Evolutionary conservation across 2,797 vertebrate genomes (phyloP), one percentile per base, ranked within the genome.

Genomic region (Oreochromis mossambicus): DNA sequence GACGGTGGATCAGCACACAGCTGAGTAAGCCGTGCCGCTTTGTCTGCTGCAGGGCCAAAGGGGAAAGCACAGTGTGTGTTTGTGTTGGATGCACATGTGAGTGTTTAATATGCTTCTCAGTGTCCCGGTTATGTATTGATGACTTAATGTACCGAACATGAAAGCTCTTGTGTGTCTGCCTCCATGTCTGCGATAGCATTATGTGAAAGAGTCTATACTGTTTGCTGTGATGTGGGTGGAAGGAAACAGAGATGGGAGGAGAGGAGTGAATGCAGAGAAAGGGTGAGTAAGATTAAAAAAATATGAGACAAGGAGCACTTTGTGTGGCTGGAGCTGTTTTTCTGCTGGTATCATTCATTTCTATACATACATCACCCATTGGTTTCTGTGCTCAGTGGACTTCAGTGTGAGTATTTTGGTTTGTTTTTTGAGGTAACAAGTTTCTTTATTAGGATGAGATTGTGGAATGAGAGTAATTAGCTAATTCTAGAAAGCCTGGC

Each of bases 71-170:
- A 63, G 66, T 15, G 26, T 66, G 58, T 26, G 38, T 58, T 12
- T 79, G 66, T 50, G 4, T 46, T 9, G 78, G 17, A 77, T 73
- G 80, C 77, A n/a, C 8, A 26, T 41, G 32, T 8, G 7, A 21
- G 54, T 78, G 51, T 19, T 79, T 77, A 63, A 83, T 78, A 32
- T 83, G 38, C 9, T 77, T 82, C 32, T 76, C 66, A 48, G 77
- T 79, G 79, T 75, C 58, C 32, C 8, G 3, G 76, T 63, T 51
- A 68, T 61, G 73, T 89, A 88, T 91, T 85, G 87, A 90, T 83
- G 76, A 83, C 32, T 88, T 91, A 79, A 86, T 88, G 86, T 61
- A 78, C 7, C 1, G 7, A 79, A 78, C 82, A 81, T 21, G 54
- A 88, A 86, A 81, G 78, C 34, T 6, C 26, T 9, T 87, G 77